Evolutionary conservation across 2,113 vertebrate species (phyloP).

Genomic region (Psittacus erithacus): DNA sequence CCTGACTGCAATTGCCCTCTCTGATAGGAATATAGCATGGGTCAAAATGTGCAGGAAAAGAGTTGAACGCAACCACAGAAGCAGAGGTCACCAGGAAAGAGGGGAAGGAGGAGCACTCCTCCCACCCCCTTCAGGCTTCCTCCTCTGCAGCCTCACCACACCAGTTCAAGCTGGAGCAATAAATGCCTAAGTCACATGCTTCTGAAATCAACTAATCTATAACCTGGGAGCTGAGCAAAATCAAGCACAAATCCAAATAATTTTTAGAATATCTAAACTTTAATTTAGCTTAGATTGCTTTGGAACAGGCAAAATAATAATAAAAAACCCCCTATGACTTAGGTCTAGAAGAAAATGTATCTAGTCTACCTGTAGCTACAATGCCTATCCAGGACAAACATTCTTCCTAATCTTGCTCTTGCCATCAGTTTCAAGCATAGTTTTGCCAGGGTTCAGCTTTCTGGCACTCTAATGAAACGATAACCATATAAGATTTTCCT

Average conservation of each 20-base stretch:
- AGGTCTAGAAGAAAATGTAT: background rate
- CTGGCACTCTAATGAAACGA: background rate
- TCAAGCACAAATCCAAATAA: background rate
- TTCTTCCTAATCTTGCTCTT: background rate
- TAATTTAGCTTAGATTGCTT: background rate
- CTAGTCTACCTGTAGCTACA: background rate
- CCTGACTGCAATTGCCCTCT: background rate
- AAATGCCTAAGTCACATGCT: background rate
- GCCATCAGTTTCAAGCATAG: background rate
- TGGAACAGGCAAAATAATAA: background rate
- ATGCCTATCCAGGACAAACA: background rate
- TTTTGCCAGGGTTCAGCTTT: background rate
- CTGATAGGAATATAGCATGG: background rate
- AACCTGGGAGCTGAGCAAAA: background rate
- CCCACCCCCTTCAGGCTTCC: background rate
- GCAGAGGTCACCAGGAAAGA: background rate
- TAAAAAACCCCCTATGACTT: background rate
- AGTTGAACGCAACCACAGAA: background rate
- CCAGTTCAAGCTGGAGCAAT: background rate
- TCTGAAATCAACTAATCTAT: background rate
- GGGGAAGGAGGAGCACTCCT: background rate
- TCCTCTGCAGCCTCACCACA: background rate
- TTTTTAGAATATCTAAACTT: background rate
- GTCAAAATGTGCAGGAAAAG: constrained; percentile 14
- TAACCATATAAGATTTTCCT: background rate